phyloP scores from a whole-genome alignment of 2,797 vertebrate genomes.

The Dipus sagitta region DNA sequence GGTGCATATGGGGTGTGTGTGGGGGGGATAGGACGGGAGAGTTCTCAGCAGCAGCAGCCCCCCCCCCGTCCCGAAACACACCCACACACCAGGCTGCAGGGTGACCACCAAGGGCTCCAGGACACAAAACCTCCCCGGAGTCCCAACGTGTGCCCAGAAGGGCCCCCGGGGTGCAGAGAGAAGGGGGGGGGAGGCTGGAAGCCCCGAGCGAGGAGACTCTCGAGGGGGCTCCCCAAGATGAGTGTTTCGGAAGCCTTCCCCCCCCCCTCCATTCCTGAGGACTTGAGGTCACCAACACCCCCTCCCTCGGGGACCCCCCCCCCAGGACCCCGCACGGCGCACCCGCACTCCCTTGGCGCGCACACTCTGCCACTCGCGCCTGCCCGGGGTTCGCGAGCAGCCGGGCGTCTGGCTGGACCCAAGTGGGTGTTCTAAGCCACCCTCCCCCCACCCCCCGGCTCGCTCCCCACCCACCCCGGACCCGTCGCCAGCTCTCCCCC shows the following conservation, averaged over 20 bases:
- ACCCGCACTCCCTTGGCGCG: background rate
- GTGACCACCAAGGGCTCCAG: too few species aligned
- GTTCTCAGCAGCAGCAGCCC: background rate
- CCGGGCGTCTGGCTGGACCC: conserved; percentile 74
- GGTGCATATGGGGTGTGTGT: background rate
- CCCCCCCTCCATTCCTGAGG: background rate
- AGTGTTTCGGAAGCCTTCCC: background rate
- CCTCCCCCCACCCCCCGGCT: conserved; percentile 69
- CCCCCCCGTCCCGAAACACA: too few species aligned
- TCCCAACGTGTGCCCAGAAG: too few species aligned
- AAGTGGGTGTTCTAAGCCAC: conserved; percentile 78
- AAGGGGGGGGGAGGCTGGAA: too few species aligned
- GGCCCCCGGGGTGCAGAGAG: too few species aligned
- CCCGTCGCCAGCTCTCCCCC: conserved; percentile 27
- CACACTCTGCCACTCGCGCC: conserved; percentile 62
- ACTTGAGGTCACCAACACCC: too few species aligned
- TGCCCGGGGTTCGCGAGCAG: conserved; percentile 70
- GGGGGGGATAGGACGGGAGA: background rate
- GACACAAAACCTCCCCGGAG: too few species aligned
- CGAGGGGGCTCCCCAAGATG: too few species aligned
- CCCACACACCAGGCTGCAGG: too few species aligned
- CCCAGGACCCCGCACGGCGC: background rate
- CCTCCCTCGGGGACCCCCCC: background rate
- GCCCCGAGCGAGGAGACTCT: too few species aligned
- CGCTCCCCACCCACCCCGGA: conserved; percentile 60